Evolutionary conservation across 2,888 invertebrate genomes (phyloP).

Genomic region (Ganaspis brasiliensis): DNA sequence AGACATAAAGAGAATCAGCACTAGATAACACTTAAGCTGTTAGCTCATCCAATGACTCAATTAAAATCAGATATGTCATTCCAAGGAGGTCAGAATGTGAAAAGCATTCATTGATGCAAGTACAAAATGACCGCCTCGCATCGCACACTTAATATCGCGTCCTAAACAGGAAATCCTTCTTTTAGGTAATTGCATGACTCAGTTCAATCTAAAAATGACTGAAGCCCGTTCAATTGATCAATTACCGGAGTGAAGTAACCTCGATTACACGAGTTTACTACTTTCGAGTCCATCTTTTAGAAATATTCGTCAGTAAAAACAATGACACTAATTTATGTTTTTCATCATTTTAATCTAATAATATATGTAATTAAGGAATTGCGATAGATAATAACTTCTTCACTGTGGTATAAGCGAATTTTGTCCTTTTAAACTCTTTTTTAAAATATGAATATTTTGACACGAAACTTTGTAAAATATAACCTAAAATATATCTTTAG

Average conservation of each 20-base stretch:
- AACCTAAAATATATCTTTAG: too few species aligned
- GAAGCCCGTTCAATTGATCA: constrained; percentile 70
- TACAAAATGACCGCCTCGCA: constrained; percentile 32
- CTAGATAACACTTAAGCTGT: constrained; percentile 37
- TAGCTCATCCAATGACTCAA: constrained; percentile 39
- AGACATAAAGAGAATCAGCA: neutral
- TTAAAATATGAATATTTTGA: too few species aligned
- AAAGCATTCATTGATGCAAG: constrained; percentile 36
- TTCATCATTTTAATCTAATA: neutral
- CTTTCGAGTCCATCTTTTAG: constrained; percentile 25
- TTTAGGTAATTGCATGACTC: constrained; percentile 79
- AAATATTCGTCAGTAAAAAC: neutral
- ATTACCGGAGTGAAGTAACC: constrained; percentile 65
- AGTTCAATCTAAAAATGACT: constrained; percentile 72
- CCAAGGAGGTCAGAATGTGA: constrained; percentile 43
- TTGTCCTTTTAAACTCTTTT: too few species aligned
- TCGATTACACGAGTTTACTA: constrained; percentile 62
- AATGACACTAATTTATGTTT: neutral
- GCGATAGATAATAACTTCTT: too few species aligned
- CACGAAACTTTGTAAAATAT: too few species aligned
- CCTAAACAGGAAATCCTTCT: constrained; percentile 80
- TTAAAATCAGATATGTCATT: constrained; percentile 44
- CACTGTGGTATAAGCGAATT: too few species aligned
- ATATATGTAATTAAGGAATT: too few species aligned
- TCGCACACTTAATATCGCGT: constrained; percentile 58